Percentiles rank a stretch among this genome's conserved stretches.
Conservation (phyloP, 2,797 vertebrate species). For the Rhadinocentrus ornatus region DNA sequence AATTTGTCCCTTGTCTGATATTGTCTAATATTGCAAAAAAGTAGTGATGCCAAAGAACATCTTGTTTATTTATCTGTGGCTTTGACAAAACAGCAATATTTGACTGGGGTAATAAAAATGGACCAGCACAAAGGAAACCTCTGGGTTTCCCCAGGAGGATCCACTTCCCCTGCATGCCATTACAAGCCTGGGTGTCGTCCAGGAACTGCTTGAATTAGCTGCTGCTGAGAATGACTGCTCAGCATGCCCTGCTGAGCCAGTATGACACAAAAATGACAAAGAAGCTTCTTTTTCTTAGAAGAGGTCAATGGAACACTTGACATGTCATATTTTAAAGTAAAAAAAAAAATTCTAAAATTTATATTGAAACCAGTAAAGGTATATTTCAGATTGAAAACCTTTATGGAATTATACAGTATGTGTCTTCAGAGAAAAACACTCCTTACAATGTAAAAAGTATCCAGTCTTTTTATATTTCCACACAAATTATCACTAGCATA, state of each 20-base stretch:
- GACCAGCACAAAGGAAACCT: constrained; percentile 39
- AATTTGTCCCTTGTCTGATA: background rate
- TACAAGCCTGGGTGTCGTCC: constrained; percentile 26
- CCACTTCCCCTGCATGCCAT: constrained; percentile 31
- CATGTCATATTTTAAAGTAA: background rate
- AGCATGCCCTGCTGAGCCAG: background rate
- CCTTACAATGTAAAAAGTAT: background rate
- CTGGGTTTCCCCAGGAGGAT: constrained; percentile 40
- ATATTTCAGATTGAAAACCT: background rate
- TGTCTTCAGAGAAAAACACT: background rate
- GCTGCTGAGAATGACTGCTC: constrained; percentile 20
- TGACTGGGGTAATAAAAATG: background rate
- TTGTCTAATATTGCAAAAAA: background rate
- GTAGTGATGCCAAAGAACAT: background rate
- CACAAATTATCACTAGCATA: background rate
- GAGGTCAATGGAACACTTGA: background rate
- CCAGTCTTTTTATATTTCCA: background rate
- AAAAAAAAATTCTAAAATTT: background rate
- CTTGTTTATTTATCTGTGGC: background rate
- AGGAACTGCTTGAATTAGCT: constrained; percentile 30
- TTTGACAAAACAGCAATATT: background rate
- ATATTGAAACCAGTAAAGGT: background rate
- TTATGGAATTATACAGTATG: background rate
- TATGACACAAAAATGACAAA: constrained; percentile 15
- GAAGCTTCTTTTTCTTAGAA: constrained; percentile 15